Evolutionary conservation across 1,140 invertebrate species (phyloP), one percentile per base, ranked within the genome.

Genomic region (Aphelenchoides besseyi): DNA sequence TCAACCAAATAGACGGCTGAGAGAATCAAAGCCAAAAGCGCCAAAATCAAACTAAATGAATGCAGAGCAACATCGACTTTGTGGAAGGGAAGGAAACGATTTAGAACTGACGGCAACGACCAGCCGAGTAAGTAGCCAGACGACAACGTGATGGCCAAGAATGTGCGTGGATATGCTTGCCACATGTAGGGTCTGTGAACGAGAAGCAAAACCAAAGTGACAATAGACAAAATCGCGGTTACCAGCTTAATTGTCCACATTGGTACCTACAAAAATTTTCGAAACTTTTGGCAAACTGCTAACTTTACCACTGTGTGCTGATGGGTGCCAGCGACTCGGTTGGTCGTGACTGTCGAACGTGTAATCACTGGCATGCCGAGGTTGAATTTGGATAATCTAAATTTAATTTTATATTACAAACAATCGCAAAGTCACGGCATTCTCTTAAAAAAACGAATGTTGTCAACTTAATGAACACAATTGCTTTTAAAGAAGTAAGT

Each of bases 211-310:
- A 76, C 77, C 1, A 75, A 52, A 30, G 68, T 52, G 16, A 76
- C 35, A 18, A 69, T n/a, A 16, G 53, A 68, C 26, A 76, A 18
- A 66, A 80, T 80, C n/a, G 77, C 77, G 33, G 70, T 77, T 23
- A 76, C 37, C 35, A 76, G 54, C 52, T 76, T 76, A 23, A 76
- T 79, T 9, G 73, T 62, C 75, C 75, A 76, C 29, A 76, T 57
- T 9, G 75, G 75, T 26, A 76, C n/a, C n/a, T n/a, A n/a, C n/a
- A n/a, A n/a, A n/a, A n/a, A n/a, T n/a, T n/a, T n/a, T n/a, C n/a
- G n/a, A n/a, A n/a, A n/a, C n/a, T n/a, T n/a, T n/a, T n/a, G n/a
- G n/a, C n/a, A n/a, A n/a, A n/a, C n/a, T n/a, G n/a, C n/a, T n/a
- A n/a, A n/a, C n/a, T n/a, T n/a, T n/a, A n/a, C 68, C 23, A 78